These are phyloP conservation scores for Reticulitermes speratus DNA, from an alignment of 1,140 invertebrate genomes.

Conservation along the genomic window DNA sequence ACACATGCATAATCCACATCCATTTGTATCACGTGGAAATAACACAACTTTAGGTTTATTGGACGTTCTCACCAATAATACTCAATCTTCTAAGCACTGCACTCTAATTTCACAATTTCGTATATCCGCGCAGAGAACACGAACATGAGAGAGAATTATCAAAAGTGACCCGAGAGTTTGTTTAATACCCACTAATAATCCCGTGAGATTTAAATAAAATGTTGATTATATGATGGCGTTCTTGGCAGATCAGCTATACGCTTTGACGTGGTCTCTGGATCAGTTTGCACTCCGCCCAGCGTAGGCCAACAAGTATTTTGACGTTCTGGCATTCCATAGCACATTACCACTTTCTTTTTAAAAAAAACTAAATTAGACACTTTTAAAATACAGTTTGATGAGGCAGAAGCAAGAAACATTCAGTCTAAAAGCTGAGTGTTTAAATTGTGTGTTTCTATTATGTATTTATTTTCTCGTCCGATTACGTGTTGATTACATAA, in stretches of 20 bases:
- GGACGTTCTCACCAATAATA: too few species aligned
- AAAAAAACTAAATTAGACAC: neutral
- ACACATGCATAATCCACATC: too few species aligned
- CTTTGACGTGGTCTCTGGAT: neutral
- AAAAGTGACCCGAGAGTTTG: neutral
- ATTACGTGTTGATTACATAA: too few species aligned
- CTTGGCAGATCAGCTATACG: neutral
- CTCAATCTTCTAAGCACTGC: too few species aligned
- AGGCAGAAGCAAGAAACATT: neutral
- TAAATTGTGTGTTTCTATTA: too few species aligned
- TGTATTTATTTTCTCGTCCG: too few species aligned
- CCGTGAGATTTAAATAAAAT: neutral
- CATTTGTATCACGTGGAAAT: too few species aligned
- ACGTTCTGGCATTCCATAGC: neutral
- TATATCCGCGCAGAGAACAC: too few species aligned
- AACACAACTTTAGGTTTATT: too few species aligned
- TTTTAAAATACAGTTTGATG: neutral
- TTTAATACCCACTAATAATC: neutral
- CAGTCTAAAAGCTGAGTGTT: neutral
- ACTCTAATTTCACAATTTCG: too few species aligned
- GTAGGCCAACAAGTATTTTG: neutral
- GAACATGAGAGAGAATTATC: too few species aligned
- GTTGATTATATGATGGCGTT: neutral
- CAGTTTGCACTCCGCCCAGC: neutral
- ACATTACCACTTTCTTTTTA: neutral